Evolutionary conservation across 2,797 vertebrate species (phyloP), one percentile per base, ranked within the genome.

Genomic region (Spinibarbus caldwelli): DNA sequence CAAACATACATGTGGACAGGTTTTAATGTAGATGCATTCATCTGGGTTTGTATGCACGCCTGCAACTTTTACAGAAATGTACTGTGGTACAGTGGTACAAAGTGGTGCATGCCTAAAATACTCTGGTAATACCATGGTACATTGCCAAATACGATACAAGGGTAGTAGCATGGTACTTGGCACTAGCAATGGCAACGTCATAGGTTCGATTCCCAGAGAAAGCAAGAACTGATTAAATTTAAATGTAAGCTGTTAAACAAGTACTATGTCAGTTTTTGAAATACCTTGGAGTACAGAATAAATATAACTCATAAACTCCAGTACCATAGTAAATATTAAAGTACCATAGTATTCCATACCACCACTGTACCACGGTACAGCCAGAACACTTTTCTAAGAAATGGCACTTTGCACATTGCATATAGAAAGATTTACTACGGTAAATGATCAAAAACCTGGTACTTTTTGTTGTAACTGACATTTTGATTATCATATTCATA

Each of bases 1-100:
- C 78, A 78, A 57, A 76, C 64, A 78, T 34, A 77, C 71, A 57
- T 43, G 85, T 83, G 82, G 31, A 41, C 75, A 26, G 1, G 31
- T 36, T 41, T 59, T 5, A 26, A 26, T n/a, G 10, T 8, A 19
- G 26, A 12, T 23, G 9, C 66, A 68, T 38, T 41, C 1, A 38
- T 41, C 34, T 12, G 67, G 5, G 67, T 0, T 11, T 41, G 14
- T n/a, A 14, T 10, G 34, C 26, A 12, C 52, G 29, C 29, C 12
- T 23, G 29, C 72, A 21, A 19, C 15, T 21, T 19, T 49, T 49
- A 34, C 26, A 31, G 10, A 72, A 72, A 29, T 17, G 41, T 2
- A 70, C 21, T 29, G 11, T 41, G 10, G 34, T 38, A 8, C 6
- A 45, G 23, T 26, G 5, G 11, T 66, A 19, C 29, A 17, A 15